A percentile compares a stretch with the other conserved stretches of the same genome.
phyloP scores from a whole-genome alignment of 2,113 vertebrate genomes.

The Dromas ardeola region DNA sequence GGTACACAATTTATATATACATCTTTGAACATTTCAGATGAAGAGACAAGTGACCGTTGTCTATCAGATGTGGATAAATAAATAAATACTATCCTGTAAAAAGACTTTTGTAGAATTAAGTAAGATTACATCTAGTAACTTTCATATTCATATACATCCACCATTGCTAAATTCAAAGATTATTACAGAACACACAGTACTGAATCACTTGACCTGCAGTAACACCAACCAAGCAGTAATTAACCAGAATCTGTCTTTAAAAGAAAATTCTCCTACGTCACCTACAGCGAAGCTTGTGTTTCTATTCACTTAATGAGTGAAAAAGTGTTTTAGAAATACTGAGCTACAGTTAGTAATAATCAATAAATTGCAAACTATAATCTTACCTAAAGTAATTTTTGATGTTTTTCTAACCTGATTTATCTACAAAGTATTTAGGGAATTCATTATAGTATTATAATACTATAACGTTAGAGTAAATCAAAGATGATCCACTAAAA shows the following conservation, averaged over 20 bases:
- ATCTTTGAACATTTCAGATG: not conserved
- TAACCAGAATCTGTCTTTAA: conserved; percentile 58
- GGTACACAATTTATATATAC: not conserved
- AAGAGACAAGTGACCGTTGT: not conserved
- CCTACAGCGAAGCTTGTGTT: conserved; percentile 56
- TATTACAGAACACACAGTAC: not conserved
- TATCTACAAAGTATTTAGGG: not conserved
- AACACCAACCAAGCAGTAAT: not conserved
- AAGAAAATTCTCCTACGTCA: conserved; percentile 21
- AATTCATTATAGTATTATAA: not conserved
- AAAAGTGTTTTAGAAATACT: conserved; percentile 62
- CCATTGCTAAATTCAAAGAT: not conserved
- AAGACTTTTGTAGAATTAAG: not conserved
- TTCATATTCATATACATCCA: not conserved
- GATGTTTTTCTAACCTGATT: conserved; percentile 1
- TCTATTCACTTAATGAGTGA: conserved; percentile 61
- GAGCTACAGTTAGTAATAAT: conserved; percentile 63
- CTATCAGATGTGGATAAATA: not conserved
- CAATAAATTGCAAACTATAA: conserved; percentile 67
- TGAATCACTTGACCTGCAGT: not conserved
- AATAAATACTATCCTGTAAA: not conserved
- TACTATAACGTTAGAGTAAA: not conserved
- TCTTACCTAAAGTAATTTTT: conserved; percentile 54
- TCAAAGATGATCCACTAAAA: not conserved
- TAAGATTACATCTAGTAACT: not conserved